Evolutionary conservation across 92 coral and sea anemone genomes (phyloP), one percentile per base, ranked within the genome.

Genomic region (Zoanthus gigantus): DNA sequence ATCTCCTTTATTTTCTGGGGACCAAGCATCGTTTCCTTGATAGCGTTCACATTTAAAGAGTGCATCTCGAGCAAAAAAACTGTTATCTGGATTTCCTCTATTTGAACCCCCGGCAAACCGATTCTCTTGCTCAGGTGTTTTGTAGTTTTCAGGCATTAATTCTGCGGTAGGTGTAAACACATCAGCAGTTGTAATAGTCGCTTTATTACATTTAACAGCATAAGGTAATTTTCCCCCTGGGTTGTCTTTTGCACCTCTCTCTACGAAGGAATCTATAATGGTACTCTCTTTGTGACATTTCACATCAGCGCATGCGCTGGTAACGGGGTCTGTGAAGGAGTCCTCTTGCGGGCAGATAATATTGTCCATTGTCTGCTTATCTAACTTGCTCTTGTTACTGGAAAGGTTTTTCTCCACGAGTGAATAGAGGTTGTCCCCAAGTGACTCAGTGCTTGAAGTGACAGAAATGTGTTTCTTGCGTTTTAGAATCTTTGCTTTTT

Each of bases 401-500:
- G 58, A 16, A 44, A 79, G 63, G n/a, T 42, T 31, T 3, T 14
- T 17, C 31, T 81, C 74, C 23, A 68, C 37, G 28, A 29, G 44
- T 34, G 74, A 34, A 34, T 11, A 80, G 6, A 60, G n/a, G 45
- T 66, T 57, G 28, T 81, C 29, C 60, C 65, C 37, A 46, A 66
- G 66, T 28, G 85, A 81, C 34, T 46, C 46, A 65, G 52, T 37
- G 71, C 85, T 81, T 45, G 50, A 47, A 18, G 75, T 66, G 13
- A 29, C 44, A 29, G 13, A 7, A 0, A 18, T n/a, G 23, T 7
- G 48, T 46, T 68, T 45, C 60, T 65, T 61, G 65, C 61, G 72
- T 80, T 80, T 80, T 30, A 80, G 46, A 61, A 65, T 9, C 5
- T 58, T 73, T 18, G n/a, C 60, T 6, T 18, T 80, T 80, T 80